These are phyloP conservation scores for Drosophila triauraria DNA, from an alignment of 1,140 invertebrate genomes.

Conservation along the genomic window DNA sequence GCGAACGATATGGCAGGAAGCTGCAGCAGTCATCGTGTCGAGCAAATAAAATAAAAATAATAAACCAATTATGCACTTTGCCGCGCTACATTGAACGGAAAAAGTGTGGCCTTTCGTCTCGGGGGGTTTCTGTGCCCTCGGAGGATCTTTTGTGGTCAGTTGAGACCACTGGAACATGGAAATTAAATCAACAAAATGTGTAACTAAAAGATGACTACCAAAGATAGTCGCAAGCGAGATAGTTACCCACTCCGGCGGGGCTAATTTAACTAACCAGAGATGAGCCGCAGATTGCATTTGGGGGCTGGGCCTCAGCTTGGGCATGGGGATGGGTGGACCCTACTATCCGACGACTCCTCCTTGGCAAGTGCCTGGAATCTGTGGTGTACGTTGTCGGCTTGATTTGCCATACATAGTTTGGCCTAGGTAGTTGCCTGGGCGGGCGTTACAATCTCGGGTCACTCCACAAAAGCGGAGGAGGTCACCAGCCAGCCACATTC, in stretches of 20 bases:
- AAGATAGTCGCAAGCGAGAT: slow-evolving; percentile 70
- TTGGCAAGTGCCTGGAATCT: slow-evolving; percentile 54
- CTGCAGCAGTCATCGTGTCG: slow-evolving; percentile 51
- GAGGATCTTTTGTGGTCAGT: slow-evolving; percentile 55
- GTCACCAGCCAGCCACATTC: slow-evolving; percentile 66
- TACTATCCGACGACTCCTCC: slow-evolving; percentile 5
- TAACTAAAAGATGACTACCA: slow-evolving; percentile 72
- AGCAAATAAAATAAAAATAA: slow-evolving; percentile 78
- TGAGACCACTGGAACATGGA: slow-evolving; percentile 64
- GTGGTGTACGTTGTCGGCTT: slow-evolving; percentile 53
- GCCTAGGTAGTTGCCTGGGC: slow-evolving; percentile 54
- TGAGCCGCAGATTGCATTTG: slow-evolving; percentile 49
- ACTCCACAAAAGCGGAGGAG: slow-evolving; percentile 63
- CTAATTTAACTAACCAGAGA: slow-evolving; percentile 75
- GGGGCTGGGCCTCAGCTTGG: slow-evolving; percentile 10
- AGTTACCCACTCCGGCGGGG: slow-evolving; percentile 54
- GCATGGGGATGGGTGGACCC: slow-evolving; percentile 20
- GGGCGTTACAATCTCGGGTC: slow-evolving; percentile 81
- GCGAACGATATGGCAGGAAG: slow-evolving; percentile 81
- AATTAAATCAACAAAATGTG: slow-evolving; percentile 82
- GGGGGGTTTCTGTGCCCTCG: slow-evolving; percentile 16
- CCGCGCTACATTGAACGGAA: slow-evolving; percentile 77
- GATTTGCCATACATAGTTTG: slow-evolving; percentile 76
- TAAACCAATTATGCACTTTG: slow-evolving; percentile 85
- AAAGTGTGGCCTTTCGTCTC: slow-evolving; percentile 19